phyloP scores from a whole-genome alignment of 2,888 invertebrate species.

The Acleris sparsana region DNA sequence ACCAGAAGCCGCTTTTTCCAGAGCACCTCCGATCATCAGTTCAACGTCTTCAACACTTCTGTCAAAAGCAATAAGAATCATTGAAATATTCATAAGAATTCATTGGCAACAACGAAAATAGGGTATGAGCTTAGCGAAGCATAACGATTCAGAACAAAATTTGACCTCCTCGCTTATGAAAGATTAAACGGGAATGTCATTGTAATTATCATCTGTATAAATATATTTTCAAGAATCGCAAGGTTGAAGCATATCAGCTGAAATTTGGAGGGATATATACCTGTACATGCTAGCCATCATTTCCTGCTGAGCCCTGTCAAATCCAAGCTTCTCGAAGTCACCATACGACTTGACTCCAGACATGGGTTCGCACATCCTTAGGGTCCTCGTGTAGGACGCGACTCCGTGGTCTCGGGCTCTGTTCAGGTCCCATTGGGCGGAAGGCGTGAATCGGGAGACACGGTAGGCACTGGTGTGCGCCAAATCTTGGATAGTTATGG shows the following conservation, averaged over 20 bases:
- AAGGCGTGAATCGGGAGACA: constrained; percentile 82
- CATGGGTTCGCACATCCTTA: constrained; percentile 86
- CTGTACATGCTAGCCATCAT: constrained; percentile 87
- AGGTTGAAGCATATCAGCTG: not conserved
- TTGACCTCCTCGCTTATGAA: no score
- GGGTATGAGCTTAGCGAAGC: not conserved
- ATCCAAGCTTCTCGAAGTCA: constrained; percentile 83
- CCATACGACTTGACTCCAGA: constrained; percentile 79
- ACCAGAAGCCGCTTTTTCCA: constrained; percentile 91
- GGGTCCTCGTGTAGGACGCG: constrained; percentile 87
- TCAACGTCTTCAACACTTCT: constrained; percentile 91
- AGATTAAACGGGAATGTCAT: no score
- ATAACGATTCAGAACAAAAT: no score
- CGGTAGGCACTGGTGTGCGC: constrained; percentile 86
- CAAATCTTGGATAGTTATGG: constrained; percentile 84
- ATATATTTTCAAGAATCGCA: no score
- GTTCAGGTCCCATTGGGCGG: constrained; percentile 77
- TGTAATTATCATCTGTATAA: no score
- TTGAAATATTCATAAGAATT: not conserved
- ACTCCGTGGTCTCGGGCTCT: constrained; percentile 91
- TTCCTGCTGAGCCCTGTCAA: constrained; percentile 83
- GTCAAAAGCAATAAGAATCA: constrained; percentile 41
- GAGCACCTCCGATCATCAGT: constrained; percentile 91
- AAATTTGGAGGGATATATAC: constrained; percentile 56
- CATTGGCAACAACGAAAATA: not conserved